Base-by-base conservation (phyloP, 2,113 vertebrate genomes). In the Ctenodactylus gundi region DNA sequence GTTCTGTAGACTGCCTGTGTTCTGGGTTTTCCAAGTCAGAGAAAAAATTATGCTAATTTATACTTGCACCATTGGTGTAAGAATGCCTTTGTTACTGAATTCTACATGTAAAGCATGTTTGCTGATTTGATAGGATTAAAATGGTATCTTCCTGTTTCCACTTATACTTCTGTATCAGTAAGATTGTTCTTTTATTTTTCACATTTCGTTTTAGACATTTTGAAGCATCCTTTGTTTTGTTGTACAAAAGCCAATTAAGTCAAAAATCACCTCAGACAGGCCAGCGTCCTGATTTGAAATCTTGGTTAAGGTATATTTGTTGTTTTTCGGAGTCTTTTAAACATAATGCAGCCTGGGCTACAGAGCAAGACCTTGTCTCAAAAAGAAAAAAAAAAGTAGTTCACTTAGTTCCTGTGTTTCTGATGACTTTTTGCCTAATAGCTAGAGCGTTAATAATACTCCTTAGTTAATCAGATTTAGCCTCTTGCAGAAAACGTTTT, bases 151-250 rank as follows among this genome's bases (percentile, higher is more conserved):
- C 55, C 53, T 65, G 39, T 75, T 89, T 73, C 49, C 36, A 41
- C 41, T 51, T 49, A 21, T 21, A 58, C 8, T 81, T 81, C 70
- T 75, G 21, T 89, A 49, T 46, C 81, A 86, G 12, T 60, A 70
- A 51, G 17, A 87, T 39, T 62, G 44, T 78, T 73, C 36, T 77
- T 87, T 81, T 70, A 31, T 70, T 51, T 75, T 34, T 25, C 58
- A 76, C 41, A 55, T 73, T 88, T 84, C 34, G n/a, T n/a, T n/a
- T 41, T 88, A 65, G 78, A 44, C 17, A 23, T 80, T 90, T 31
- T 73, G 60, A 90, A 77, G 12, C 94, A 90, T 94, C 82, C 85
- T 92, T 81, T 83, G 3, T 83, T n/a, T 91, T 92, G 82, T 46
- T 86, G 64, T 64, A 55, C 18, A 53, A 75, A 75, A 76, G 31